Base-by-base conservation (phyloP, 2,113 vertebrate species). In the Climacteris rufus region DNA sequence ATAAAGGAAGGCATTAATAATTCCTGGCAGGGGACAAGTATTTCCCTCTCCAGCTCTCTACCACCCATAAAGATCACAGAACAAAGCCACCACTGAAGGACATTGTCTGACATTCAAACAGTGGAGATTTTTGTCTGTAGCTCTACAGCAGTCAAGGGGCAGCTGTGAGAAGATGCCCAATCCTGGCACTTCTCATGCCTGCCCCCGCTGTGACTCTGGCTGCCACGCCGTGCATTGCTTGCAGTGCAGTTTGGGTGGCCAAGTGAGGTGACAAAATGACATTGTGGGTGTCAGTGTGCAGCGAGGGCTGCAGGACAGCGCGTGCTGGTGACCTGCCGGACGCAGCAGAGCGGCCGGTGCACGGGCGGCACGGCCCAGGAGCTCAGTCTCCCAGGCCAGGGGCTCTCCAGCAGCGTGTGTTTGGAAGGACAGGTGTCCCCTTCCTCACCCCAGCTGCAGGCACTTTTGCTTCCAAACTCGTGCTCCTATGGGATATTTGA, bases 1-100 rank as follows among this genome's bases (percentile, higher is more conserved):
- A 93, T 83, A 94, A 87, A 90, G 87, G 70, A 89, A 96, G 59
- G 45, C 66, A 87, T 96, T 95, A 96, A 96, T 94, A 96, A 93
- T 54, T 78, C 66, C 23, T 94, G 52, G 59, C 13, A 0, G n/a
- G 27, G 40, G 9, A 83, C 20, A 69, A 89, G 22, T 47, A 66
- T 63, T 89, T 91, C 40, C 21, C 13, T 52, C 45, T 78, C 27
- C 59, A 79, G 65, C 65, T 91, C 70, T 87, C 80, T 69, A 61
- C 93, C 94, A 66, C 89, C 94, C 93, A 9, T 64, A 66, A 90
- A 83, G 91, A 89, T 74, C 74, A 79, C 25, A 93, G 82, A 79
- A 87, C 33, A 89, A 77, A 87, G 45, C 45, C 50, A 83, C 57
- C 40, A 76, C 50, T 66, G 78, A 83, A 85, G 66, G 66, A 70